A percentile compares a stretch with the other conserved stretches of the same genome.
Conservation (phyloP, 2,797 vertebrate genomes). For the Hybognathus amarus region DNA sequence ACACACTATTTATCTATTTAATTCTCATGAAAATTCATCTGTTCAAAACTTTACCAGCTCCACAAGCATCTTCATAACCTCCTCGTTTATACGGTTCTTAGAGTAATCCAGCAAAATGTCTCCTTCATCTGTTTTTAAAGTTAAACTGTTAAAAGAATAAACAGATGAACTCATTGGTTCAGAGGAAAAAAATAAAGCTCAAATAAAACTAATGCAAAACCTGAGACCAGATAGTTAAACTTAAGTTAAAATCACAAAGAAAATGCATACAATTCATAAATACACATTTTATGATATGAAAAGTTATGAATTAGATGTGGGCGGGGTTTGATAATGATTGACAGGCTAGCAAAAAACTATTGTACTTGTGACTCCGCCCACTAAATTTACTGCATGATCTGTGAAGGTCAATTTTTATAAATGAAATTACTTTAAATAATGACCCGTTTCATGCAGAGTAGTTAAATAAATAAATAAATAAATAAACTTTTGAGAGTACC, state of each 20-base stretch:
- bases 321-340: background rate
- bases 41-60: conserved; percentile 84
- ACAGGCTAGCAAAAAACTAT: background rate
- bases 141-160: conserved; percentile 75
- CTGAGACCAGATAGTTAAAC: background rate
- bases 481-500: too few species aligned
- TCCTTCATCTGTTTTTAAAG: conserved; percentile 85
- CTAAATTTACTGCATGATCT: background rate
- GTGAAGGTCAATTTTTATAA: background rate
- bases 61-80: conserved; percentile 89
- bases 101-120: conserved; percentile 95
- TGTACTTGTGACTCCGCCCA: background rate
- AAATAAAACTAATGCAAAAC: background rate
- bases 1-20: background rate
- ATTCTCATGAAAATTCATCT: background rate
- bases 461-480: background rate
- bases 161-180: background rate
- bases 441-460: background rate
- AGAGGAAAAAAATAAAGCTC: background rate
- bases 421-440: background rate
- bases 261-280: background rate
- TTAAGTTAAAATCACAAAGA: background rate
- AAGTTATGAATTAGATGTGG: background rate
- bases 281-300: background rate
- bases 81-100: conserved; percentile 92